These are phyloP conservation scores for Drosophila villosipedis DNA, from an alignment of 2,888 invertebrate species.

Conservation along the genomic window DNA sequence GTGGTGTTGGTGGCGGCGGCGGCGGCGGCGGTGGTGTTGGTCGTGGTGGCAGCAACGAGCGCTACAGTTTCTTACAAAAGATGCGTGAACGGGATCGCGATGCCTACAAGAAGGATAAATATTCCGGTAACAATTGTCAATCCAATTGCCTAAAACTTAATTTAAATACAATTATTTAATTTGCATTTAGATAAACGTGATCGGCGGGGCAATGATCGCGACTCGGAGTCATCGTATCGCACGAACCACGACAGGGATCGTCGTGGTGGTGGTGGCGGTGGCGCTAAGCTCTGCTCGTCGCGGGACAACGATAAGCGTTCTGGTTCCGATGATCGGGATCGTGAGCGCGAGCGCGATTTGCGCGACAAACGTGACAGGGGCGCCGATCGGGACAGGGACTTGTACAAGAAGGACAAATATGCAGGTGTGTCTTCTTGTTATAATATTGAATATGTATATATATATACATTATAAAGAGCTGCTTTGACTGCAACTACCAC, in stretches of 20 bases:
- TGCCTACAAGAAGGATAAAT: conserved; percentile 96
- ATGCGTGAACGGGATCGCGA: conserved; percentile 90
- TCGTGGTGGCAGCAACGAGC: conserved; percentile 86
- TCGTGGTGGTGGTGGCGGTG: conserved; percentile 79
- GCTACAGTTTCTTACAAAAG: conserved; percentile 86
- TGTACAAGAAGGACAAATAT: conserved; percentile 76
- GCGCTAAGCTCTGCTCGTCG: conserved; percentile 83
- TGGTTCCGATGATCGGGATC: conserved; percentile 85
- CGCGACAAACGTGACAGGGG: conserved; percentile 84
- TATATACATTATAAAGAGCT: not conserved
- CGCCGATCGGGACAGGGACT: conserved; percentile 83
- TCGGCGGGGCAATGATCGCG: conserved; percentile 87
- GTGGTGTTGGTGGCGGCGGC: conserved; percentile 52
- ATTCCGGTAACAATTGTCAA: conserved; percentile 88
- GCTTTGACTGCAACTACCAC: not conserved
- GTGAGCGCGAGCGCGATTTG: conserved; percentile 83
- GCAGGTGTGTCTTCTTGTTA: conserved; percentile 47
- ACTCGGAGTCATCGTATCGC: conserved; percentile 89
- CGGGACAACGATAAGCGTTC: conserved; percentile 84
- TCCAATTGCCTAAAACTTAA: not conserved
- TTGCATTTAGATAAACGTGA: conserved; percentile 89
- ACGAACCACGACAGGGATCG: conserved; percentile 94
- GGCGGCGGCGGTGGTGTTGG: conserved; percentile 61
- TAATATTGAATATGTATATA: not conserved
- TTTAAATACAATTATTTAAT: not conserved